These are phyloP conservation scores for Myrmecobius fasciatus DNA, from an alignment of 2,113 vertebrate genomes.

Conservation along the genomic window DNA sequence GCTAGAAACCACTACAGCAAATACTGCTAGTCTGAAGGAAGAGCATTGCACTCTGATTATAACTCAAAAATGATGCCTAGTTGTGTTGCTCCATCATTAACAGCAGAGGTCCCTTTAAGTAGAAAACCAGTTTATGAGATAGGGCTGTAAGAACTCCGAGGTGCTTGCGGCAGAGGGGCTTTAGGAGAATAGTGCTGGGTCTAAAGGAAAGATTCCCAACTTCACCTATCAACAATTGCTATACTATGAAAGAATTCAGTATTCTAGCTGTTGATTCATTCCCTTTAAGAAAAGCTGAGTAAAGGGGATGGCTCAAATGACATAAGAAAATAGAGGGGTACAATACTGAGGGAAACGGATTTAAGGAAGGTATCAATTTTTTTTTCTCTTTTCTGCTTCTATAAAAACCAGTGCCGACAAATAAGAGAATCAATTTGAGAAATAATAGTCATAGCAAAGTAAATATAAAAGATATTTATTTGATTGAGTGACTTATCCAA, in stretches of 20 bases:
- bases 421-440: constrained; percentile 26
- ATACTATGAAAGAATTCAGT: constrained; percentile 6
- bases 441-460: constrained; percentile 20
- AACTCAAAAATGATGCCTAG: constrained; percentile 33
- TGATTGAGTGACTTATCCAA: background rate
- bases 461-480: background rate
- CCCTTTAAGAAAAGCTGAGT: constrained; percentile 20
- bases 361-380: background rate
- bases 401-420: background rate
- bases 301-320: constrained; percentile 44
- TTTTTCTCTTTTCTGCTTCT: background rate
- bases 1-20: constrained; percentile 59
- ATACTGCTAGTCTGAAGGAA: constrained; percentile 41
- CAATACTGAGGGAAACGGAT: constrained; percentile 49
- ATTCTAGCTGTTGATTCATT: constrained; percentile 31
- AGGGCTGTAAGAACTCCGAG: constrained; percentile 47
- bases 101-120: constrained; percentile 32
- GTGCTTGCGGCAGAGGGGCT: constrained; percentile 5
- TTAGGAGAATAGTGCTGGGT: background rate
- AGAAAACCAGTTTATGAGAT: background rate
- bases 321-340: constrained; percentile 54
- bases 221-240: constrained; percentile 34
- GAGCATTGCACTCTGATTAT: constrained; percentile 45
- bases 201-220: background rate
- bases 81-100: constrained; percentile 37